These are phyloP conservation scores for Novumbra hubbsi DNA, from an alignment of 2,797 vertebrate species.

Conservation along the genomic window DNA sequence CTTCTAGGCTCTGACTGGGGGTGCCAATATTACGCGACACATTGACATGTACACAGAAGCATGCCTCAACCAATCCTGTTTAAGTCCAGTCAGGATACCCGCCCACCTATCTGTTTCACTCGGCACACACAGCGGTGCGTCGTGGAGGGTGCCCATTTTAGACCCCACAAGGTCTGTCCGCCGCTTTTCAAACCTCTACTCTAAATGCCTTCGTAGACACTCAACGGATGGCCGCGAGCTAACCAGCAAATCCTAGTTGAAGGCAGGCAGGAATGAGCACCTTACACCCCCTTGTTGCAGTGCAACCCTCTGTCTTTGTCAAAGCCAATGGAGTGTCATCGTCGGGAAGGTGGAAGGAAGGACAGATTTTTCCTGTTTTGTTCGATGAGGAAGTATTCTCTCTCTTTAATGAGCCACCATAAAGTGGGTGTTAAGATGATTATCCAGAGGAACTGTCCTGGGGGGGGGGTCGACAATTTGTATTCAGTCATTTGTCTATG, in stretches of 20 bases:
- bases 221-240: not conserved
- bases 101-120: not conserved
- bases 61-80: not conserved
- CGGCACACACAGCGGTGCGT: not conserved
- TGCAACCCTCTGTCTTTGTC: constrained; percentile 70
- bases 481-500: constrained; percentile 35
- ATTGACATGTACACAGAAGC: no score
- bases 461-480: constrained; percentile 9
- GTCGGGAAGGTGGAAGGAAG: constrained; percentile 72
- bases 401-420: constrained; percentile 12
- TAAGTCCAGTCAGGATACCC: not conserved
- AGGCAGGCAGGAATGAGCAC: constrained; percentile 45
- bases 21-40: no score
- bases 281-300: constrained; percentile 54
- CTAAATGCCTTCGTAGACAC: not conserved
- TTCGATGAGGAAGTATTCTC: constrained; percentile 40
- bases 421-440: constrained; percentile 6
- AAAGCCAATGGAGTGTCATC: constrained; percentile 46
- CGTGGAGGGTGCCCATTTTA: not conserved
- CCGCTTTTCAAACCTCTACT: not conserved
- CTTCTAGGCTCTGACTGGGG: no score
- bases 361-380: constrained; percentile 84
- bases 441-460: no score
- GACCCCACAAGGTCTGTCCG: not conserved
- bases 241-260: constrained; percentile 45